phyloP scores from a whole-genome alignment of 2,113 vertebrate genomes.

The Typhlomys cinereus region DNA sequence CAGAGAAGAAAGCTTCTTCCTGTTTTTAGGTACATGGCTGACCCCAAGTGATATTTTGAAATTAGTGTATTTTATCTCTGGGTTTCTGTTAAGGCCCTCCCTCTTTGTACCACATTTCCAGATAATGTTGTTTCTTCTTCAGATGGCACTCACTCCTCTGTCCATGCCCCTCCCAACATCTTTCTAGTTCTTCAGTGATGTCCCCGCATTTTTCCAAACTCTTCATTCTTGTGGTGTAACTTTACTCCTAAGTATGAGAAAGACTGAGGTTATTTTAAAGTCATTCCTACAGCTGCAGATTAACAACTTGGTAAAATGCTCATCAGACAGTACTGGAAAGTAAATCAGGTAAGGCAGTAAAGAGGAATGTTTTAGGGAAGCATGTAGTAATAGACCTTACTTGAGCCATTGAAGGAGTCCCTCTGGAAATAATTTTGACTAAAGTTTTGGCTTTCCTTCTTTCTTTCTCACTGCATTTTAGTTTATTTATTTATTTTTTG shows the following conservation, averaged over 20 bases:
- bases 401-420: slow-evolving; percentile 13
- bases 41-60: slow-evolving; percentile 33
- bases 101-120: not conserved
- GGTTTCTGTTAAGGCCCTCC: not conserved
- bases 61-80: slow-evolving; percentile 32
- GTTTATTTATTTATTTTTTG: not conserved
- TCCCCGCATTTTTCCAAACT: not conserved
- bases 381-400: not conserved
- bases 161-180: not conserved
- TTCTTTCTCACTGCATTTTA: not conserved
- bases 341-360: not conserved
- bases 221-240: not conserved
- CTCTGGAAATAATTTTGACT: not conserved
- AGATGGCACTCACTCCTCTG: not conserved
- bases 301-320: not conserved
- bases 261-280: not conserved
- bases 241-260: slow-evolving; percentile 7
- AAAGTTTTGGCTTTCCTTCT: not conserved
- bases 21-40: not conserved
- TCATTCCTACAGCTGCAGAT: not conserved
- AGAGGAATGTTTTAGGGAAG: not conserved
- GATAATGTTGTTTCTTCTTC: not conserved
- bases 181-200: slow-evolving; percentile 6
- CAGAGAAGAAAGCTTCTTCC: slow-evolving; percentile 28
- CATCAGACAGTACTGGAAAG: not conserved